Percentiles rank a stretch among this genome's conserved stretches.
These are phyloP conservation scores for Malurus elegans DNA, from an alignment of 2,113 vertebrate genomes.

Conservation along the genomic window DNA sequence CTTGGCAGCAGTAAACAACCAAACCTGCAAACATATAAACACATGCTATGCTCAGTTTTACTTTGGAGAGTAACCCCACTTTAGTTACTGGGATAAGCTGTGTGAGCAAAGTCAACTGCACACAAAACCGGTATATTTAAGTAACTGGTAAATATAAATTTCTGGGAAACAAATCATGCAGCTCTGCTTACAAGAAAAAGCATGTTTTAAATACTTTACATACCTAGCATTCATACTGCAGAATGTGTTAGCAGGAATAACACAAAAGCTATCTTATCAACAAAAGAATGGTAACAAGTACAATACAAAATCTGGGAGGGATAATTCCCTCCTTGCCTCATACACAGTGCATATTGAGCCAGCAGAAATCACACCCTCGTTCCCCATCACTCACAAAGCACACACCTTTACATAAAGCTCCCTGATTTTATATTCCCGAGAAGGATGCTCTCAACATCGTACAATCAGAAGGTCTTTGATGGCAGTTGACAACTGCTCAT, in stretches of 20 bases:
- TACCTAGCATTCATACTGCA: not conserved
- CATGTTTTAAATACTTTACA: not conserved
- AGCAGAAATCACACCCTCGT: not conserved
- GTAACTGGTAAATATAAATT: not conserved
- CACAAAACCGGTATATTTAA: not conserved
- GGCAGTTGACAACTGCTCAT: not conserved
- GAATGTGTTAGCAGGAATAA: not conserved
- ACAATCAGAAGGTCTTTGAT: not conserved
- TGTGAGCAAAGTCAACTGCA: not conserved
- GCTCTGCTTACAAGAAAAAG: not conserved
- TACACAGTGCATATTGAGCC: fast-evolving
- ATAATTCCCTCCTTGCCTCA: not conserved
- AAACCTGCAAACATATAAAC: not conserved
- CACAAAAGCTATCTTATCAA: not conserved
- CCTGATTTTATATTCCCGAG: not conserved
- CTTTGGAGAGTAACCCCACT: not conserved
- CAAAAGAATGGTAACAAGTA: not conserved
- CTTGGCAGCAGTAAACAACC: not conserved
- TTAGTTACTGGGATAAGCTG: not conserved
- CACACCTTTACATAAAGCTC: not conserved
- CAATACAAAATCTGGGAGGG: not conserved
- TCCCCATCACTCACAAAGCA: not conserved
- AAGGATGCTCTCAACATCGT: not conserved
- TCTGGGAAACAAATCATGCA: not conserved
- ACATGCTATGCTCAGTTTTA: not conserved